Evolutionary conservation across 2,888 invertebrate genomes (phyloP).

Genomic region (Eupithecia dodoneata): DNA sequence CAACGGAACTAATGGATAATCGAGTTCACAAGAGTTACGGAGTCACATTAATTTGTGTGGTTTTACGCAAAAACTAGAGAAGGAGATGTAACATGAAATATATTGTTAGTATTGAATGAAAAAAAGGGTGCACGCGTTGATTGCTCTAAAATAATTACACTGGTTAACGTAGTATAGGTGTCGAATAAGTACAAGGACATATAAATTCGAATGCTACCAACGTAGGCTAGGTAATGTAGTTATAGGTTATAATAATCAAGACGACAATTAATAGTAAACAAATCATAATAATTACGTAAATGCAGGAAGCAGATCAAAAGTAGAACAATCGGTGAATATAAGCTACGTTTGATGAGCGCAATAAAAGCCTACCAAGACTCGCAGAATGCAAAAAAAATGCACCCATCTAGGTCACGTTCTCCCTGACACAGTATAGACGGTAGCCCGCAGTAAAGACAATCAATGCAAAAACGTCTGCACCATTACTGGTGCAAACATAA

Average conservation of each 20-base stretch:
- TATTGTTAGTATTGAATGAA: too few relatives aligned
- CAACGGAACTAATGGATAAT: slow-evolving; percentile 17
- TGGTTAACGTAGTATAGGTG: too few relatives aligned
- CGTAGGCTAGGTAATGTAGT: too few relatives aligned
- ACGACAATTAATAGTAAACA: neutral
- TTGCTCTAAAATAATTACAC: too few relatives aligned
- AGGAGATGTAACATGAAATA: too few relatives aligned
- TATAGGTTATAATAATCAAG: neutral
- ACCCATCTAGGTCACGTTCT: slow-evolving; percentile 57
- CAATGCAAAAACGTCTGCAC: neutral
- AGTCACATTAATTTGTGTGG: neutral
- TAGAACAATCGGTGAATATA: slow-evolving; percentile 49
- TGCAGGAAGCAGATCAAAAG: slow-evolving; percentile 49
- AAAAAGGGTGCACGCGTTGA: too few relatives aligned
- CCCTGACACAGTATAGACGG: slow-evolving; percentile 20
- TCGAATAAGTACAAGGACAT: too few relatives aligned
- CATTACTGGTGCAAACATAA: too few relatives aligned
- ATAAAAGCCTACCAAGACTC: slow-evolving; percentile 54
- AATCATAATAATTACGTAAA: neutral
- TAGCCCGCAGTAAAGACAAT: slow-evolving; percentile 15
- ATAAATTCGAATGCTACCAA: too few relatives aligned
- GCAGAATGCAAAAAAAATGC: slow-evolving; percentile 62
- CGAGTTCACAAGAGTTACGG: neutral
- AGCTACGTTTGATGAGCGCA: slow-evolving; percentile 63
- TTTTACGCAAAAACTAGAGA: neutral